A percentile compares a stretch with the other conserved stretches of the same genome.
phyloP scores from a whole-genome alignment of 2,113 vertebrate genomes.

The Ivindomyrus marchei region DNA sequence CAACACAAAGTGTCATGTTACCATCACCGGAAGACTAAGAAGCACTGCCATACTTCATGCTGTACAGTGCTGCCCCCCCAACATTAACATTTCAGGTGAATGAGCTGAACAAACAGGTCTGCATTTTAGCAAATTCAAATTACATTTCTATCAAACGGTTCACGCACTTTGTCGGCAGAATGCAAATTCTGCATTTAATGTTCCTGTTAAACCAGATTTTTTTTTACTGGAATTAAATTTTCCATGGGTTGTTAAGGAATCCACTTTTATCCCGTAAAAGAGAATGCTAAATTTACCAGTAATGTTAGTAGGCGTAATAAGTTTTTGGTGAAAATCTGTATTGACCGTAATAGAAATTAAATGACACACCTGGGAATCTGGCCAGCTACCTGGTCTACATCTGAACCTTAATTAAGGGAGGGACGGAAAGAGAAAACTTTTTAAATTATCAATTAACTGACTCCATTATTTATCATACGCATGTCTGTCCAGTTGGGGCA shows the following conservation, averaged over 20 bases:
- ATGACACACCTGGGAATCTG: slow-evolving; percentile 37
- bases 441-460: slow-evolving; percentile 66
- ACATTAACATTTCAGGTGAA: neutral
- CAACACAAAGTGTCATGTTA: neutral
- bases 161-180: neutral
- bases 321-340: slow-evolving; percentile 21
- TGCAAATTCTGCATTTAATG: neutral
- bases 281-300: neutral
- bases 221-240: neutral
- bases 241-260: neutral
- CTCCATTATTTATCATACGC: slow-evolving; percentile 60
- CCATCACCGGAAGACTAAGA: neutral
- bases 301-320: neutral
- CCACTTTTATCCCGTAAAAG: neutral
- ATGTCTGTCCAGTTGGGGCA: slow-evolving; percentile 46
- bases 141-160: neutral
- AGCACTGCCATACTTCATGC: neutral
- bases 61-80: neutral
- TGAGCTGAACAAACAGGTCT: neutral
- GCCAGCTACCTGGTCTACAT: slow-evolving; percentile 31
- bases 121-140: neutral
- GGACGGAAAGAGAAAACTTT: slow-evolving; percentile 34
- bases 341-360: slow-evolving; percentile 44
- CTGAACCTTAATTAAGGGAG: slow-evolving; percentile 44
- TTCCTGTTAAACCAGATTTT: neutral